Evolutionary conservation across 2,113 vertebrate genomes (phyloP).

Genomic region (Alosa alosa): DNA sequence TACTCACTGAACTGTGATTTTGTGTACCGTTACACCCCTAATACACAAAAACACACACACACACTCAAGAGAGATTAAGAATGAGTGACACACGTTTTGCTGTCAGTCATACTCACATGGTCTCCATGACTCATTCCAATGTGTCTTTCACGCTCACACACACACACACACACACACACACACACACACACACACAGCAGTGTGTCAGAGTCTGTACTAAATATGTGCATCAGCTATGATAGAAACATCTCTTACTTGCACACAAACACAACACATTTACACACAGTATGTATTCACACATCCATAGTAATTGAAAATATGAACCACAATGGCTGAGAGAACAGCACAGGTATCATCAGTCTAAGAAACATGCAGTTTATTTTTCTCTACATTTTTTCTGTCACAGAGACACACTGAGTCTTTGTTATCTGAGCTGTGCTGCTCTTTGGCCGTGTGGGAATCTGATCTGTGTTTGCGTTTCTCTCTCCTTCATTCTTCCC

Average conservation of each 20-base stretch:
- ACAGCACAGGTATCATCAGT: background rate
- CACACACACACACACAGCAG: background rate
- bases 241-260: background rate
- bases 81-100: background rate
- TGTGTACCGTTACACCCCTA: too few species aligned
- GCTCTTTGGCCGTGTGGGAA: background rate
- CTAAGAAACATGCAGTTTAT: too few species aligned
- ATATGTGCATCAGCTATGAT: background rate
- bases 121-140: background rate
- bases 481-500: background rate
- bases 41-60: background rate
- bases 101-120: background rate
- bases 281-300: background rate
- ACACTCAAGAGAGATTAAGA: background rate
- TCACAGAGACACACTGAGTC: background rate
- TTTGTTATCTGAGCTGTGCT: conserved; percentile 5
- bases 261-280: conserved; percentile 11
- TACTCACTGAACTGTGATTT: too few species aligned
- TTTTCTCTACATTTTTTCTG: background rate
- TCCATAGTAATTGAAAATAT: too few species aligned
- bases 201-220: background rate
- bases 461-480: conserved; percentile 14
- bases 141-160: background rate
- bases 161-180: background rate
- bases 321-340: too few species aligned